A percentile compares a stretch with the other conserved stretches of the same genome.
Conservation (phyloP, 2,888 invertebrate species). For the Cephus sareptanus region DNA sequence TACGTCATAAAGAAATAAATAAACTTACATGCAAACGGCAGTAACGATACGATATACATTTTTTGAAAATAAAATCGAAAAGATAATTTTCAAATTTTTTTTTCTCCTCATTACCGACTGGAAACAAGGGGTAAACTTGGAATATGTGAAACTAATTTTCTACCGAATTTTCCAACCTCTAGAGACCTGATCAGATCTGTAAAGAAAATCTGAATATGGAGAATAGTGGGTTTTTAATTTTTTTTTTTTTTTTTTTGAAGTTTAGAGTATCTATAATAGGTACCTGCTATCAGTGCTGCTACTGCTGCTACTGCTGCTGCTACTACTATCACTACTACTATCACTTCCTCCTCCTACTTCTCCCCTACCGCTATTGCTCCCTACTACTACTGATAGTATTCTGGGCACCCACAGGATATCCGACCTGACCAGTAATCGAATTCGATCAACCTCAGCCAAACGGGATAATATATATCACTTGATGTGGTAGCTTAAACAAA, state of each 20-base stretch:
- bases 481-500: constrained; percentile 35
- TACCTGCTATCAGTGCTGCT: neutral
- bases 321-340: neutral
- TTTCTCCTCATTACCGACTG: too few species aligned
- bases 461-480: constrained; percentile 28
- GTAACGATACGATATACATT: neutral
- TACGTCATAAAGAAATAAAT: neutral
- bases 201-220: neutral
- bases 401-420: constrained; percentile 29
- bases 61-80: neutral
- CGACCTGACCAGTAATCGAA: constrained; percentile 40
- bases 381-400: neutral
- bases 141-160: neutral
- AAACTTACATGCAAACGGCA: neutral
- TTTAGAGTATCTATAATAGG: neutral
- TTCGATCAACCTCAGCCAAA: constrained; percentile 36
- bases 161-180: neutral
- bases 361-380: too few species aligned
- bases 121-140: too few species aligned
- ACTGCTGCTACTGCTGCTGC: too few species aligned
- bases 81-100: neutral
- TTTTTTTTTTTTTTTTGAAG: neutral
- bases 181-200: neutral
- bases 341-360: too few species aligned
- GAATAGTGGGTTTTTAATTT: neutral